phyloP scores from a whole-genome alignment of 1,140 invertebrate species.

The Drosophila sp. region DNA sequence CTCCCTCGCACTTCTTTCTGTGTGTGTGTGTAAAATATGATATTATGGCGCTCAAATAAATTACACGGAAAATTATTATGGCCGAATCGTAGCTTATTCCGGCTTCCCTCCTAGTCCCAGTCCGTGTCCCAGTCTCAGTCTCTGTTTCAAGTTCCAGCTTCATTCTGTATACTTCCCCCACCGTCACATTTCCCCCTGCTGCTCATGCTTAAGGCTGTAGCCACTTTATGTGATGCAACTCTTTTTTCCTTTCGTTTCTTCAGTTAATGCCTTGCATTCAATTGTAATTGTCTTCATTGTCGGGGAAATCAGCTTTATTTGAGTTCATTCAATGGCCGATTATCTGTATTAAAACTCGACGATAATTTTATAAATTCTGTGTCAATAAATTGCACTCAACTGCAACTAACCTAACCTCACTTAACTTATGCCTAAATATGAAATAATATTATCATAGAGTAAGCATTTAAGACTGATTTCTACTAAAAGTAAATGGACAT shows the following conservation, averaged over 20 bases:
- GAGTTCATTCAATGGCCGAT: neutral
- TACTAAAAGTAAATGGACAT: too few relatives aligned
- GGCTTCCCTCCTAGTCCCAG: neutral
- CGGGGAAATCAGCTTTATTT: too few relatives aligned
- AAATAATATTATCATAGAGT: too few relatives aligned
- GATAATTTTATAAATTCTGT: too few relatives aligned
- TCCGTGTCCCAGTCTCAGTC: neutral
- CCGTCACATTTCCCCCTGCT: neutral
- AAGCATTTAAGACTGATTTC: too few relatives aligned
- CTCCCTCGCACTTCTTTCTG: slow-evolving; percentile 5
- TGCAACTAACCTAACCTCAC: too few relatives aligned
- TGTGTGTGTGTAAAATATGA: slow-evolving; percentile 72
- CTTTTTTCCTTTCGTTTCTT: slow-evolving; percentile 19
- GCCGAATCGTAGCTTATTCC: slow-evolving; percentile 45
- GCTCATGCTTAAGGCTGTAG: neutral
- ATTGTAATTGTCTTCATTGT: neutral
- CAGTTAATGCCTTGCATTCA: slow-evolving; percentile 53
- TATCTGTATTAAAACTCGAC: too few relatives aligned
- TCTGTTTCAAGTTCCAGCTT: neutral
- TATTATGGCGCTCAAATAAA: slow-evolving; percentile 81
- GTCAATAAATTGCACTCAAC: too few relatives aligned
- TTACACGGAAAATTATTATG: slow-evolving; percentile 83
- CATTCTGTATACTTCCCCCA: neutral
- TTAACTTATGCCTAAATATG: too few relatives aligned
- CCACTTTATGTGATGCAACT: slow-evolving; percentile 44